phyloP scores from a whole-genome alignment of 2,888 invertebrate species.

The Allygus modestus region DNA sequence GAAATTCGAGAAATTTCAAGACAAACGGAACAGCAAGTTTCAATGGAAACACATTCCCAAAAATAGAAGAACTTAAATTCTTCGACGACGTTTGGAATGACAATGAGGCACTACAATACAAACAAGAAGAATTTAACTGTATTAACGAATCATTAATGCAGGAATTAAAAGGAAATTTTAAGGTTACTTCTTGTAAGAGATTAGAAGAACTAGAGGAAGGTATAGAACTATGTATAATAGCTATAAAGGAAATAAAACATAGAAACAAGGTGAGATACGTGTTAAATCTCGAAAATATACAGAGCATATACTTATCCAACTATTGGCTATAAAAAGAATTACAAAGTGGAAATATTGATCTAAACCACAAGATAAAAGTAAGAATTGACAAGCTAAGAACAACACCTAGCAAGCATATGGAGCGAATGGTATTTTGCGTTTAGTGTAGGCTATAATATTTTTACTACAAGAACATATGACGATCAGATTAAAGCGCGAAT shows the following conservation, averaged over 20 bases:
- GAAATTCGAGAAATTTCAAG: not conserved
- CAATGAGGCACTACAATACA: constrained; percentile 21
- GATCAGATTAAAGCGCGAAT: too few relatives aligned
- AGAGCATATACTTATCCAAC: not conserved
- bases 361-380: constrained; percentile 28
- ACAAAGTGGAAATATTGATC: constrained; percentile 6
- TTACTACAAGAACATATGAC: too few relatives aligned
- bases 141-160: constrained; percentile 7
- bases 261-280: constrained; percentile 8
- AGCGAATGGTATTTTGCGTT: constrained; percentile 9
- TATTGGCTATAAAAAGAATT: constrained; percentile 35
- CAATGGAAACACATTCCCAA: constrained; percentile 43
- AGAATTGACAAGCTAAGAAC: constrained; percentile 31
- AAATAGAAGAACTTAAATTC: too few relatives aligned
- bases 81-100: not conserved
- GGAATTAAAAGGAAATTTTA: constrained; percentile 16
- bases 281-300: constrained; percentile 8
- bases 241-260: constrained; percentile 20
- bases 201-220: constrained; percentile 33
- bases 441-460: too few relatives aligned
- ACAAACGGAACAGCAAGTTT: constrained; percentile 4
- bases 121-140: not conserved
- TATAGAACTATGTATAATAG: not conserved
- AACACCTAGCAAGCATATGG: constrained; percentile 26
- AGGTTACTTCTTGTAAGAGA: constrained; percentile 23